Conservation (phyloP, 2,888 invertebrate genomes). For the Ctena decussata region DNA sequence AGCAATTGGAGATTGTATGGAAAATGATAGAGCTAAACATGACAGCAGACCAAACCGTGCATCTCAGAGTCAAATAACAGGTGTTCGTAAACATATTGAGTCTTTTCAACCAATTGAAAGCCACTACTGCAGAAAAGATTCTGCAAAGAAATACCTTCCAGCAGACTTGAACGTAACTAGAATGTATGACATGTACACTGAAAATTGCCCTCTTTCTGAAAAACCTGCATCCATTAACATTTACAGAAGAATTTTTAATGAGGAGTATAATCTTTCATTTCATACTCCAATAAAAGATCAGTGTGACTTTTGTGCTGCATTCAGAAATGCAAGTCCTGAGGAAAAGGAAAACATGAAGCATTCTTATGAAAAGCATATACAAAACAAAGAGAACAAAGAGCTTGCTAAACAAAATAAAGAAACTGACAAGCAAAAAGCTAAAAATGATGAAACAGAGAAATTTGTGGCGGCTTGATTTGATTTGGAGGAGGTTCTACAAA, state of each 20-base stretch:
- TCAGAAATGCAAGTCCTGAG: neutral
- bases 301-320: conserved; percentile 8
- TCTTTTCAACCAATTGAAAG: conserved; percentile 8
- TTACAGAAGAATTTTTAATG: conserved; percentile 7
- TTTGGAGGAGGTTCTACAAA: conserved; percentile 30
- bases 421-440: neutral
- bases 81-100: conserved; percentile 11
- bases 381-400: neutral
- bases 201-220: neutral
- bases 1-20: neutral
- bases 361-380: neutral
- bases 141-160: neutral
- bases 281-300: conserved; percentile 20
- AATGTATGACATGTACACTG: conserved; percentile 11
- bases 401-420: neutral
- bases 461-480: conserved; percentile 42
- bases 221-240: neutral
- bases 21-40: neutral
- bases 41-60: neutral
- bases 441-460: neutral
- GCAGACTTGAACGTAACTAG: neutral
- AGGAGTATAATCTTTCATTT: conserved; percentile 1
- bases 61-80: neutral
- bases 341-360: neutral
- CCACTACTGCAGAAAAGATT: conserved; percentile 29